Evolutionary conservation across 2,888 invertebrate species (phyloP).

Genomic region (Leptopterna dolabrata): DNA sequence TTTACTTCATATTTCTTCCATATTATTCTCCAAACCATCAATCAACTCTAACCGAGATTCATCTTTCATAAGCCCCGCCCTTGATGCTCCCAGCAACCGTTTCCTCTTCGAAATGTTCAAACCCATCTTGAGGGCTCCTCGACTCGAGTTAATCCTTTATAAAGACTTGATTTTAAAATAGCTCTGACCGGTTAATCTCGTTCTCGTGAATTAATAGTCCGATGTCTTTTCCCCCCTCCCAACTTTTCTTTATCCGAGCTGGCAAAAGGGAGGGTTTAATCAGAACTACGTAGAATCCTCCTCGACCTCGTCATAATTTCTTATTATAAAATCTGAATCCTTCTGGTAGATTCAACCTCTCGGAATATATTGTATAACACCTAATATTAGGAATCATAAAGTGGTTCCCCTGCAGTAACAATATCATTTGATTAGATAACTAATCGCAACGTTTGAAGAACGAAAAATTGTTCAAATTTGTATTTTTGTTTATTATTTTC

Average conservation of each 20-base stretch:
- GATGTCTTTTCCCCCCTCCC: background rate
- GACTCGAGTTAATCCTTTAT: conserved; percentile 5
- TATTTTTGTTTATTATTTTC: too few relatives aligned
- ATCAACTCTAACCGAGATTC: background rate
- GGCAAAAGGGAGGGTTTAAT: background rate
- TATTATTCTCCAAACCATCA: background rate
- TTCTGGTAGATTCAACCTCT: background rate
- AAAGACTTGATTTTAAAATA: conserved; percentile 26
- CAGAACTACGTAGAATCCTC: background rate
- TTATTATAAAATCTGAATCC: background rate
- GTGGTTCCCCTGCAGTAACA: too few relatives aligned
- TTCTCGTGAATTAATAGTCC: conserved; percentile 3
- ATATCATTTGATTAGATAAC: too few relatives aligned
- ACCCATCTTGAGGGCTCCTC: background rate
- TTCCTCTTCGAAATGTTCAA: background rate
- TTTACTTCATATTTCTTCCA: background rate
- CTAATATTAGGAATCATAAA: too few relatives aligned
- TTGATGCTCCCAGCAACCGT: background rate
- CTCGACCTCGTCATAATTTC: background rate
- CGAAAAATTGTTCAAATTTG: too few relatives aligned
- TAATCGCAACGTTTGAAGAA: too few relatives aligned
- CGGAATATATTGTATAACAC: too few relatives aligned
- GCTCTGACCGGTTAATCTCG: conserved; percentile 24
- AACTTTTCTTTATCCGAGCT: background rate
- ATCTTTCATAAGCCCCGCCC: background rate